phyloP scores from a whole-genome alignment of 1,140 invertebrate genomes.

The Zaprionus taronus region DNA sequence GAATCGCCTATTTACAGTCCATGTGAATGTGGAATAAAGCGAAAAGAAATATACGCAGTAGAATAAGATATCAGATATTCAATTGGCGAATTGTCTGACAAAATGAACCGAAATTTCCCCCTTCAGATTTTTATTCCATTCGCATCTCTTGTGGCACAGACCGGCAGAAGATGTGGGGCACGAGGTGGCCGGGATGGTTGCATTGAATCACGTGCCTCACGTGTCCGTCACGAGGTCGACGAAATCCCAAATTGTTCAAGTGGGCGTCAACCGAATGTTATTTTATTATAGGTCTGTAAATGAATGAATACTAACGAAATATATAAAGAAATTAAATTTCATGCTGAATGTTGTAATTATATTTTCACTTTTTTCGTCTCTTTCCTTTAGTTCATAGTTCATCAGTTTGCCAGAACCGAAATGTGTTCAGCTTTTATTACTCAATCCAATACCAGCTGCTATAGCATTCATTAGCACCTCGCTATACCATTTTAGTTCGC shows the following conservation, averaged over 20 bases:
- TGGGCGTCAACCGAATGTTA: conserved; percentile 3
- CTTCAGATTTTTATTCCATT: neutral
- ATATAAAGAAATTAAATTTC: neutral
- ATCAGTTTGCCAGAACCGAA: neutral
- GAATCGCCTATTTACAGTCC: conserved; percentile 6
- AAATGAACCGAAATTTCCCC: neutral
- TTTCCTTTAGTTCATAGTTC: neutral
- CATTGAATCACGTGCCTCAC: conserved; percentile 1
- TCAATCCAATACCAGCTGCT: neutral
- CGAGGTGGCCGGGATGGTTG: neutral
- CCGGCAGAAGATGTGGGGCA: neutral
- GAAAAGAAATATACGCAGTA: conserved; percentile 33
- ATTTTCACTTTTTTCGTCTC: neutral
- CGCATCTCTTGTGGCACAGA: neutral
- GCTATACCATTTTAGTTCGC: neutral
- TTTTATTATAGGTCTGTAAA: neutral
- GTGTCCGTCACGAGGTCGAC: neutral
- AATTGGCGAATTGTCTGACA: conserved; percentile 55
- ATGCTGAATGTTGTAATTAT: neutral
- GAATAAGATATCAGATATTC: conserved; percentile 55
- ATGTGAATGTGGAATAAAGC: conserved; percentile 29
- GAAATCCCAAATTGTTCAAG: neutral
- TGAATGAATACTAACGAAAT: neutral
- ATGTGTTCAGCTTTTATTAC: neutral
- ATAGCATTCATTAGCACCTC: neutral